Percentiles rank a stretch among this genome's conserved stretches.
Evolutionary conservation across 2,888 invertebrate species (phyloP).

Genomic region (Tolmerus cingulatus): DNA sequence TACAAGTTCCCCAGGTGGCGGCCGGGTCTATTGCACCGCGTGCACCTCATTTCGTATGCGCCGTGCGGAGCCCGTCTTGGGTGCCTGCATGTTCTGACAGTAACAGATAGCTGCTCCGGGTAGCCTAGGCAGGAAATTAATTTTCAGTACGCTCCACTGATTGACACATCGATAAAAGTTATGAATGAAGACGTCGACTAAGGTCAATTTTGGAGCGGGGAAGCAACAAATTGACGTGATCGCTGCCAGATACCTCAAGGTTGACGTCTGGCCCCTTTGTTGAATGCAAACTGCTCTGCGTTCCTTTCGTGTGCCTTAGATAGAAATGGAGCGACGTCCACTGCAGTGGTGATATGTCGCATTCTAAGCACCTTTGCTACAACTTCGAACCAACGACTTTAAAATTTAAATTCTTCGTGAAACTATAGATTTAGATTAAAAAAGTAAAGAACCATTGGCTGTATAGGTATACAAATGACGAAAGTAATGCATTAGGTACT

Average conservation of each 20-base stretch:
- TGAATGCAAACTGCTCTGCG: not conserved
- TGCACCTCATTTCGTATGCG: constrained; percentile 37
- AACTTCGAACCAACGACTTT: not conserved
- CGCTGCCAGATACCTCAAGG: not conserved
- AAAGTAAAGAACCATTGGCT: not conserved
- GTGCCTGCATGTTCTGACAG: constrained; percentile 37
- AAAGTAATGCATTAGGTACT: too few relatives aligned
- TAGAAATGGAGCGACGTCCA: not conserved
- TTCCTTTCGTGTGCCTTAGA: not conserved
- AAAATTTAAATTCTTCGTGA: not conserved
- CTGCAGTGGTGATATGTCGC: not conserved
- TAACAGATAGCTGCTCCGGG: constrained; percentile 26
- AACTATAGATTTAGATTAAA: not conserved
- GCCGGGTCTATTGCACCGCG: constrained; percentile 10
- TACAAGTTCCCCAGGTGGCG: not conserved
- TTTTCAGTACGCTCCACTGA: constrained; percentile 26
- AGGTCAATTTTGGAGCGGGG: not conserved
- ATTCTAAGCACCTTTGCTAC: not conserved
- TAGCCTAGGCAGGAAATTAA: constrained; percentile 36
- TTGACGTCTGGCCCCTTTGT: not conserved
- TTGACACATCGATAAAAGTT: constrained; percentile 40
- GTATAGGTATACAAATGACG: too few relatives aligned
- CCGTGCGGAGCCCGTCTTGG: not conserved
- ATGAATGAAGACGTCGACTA: constrained; percentile 26
- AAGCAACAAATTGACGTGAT: not conserved